phyloP scores from a whole-genome alignment of 2,797 vertebrate genomes.

The Falco columbarius region DNA sequence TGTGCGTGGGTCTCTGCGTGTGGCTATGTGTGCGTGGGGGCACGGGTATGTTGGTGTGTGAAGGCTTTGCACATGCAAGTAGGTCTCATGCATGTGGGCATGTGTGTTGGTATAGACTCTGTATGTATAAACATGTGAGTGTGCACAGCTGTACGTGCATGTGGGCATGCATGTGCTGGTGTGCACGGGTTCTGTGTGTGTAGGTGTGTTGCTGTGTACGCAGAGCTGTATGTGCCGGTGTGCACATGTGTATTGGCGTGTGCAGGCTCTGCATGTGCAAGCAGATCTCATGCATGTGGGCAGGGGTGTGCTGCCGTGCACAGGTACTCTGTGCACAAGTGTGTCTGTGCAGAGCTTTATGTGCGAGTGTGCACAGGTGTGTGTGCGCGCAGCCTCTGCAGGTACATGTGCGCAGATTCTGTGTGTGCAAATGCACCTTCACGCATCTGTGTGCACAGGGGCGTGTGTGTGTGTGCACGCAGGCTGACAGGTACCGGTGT shows the following conservation, averaged over 20 bases:
- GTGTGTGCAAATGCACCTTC: fast-evolving
- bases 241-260: background rate
- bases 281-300: background rate
- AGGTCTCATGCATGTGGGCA: background rate
- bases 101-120: fast-evolving
- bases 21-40: fast-evolving
- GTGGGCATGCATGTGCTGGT: background rate
- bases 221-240: background rate
- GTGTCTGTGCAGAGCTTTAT: background rate
- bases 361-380: background rate
- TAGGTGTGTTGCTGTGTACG: background rate
- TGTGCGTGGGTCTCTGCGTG: too few species aligned
- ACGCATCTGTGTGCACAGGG: fast-evolving
- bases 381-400: background rate
- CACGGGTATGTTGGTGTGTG: fast-evolving
- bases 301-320: background rate
- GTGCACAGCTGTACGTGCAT: fast-evolving
- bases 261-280: background rate
- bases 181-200: background rate
- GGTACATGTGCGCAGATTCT: fast-evolving
- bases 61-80: background rate
- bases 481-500: background rate
- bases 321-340: too few species aligned
- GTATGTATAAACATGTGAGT: fast-evolving
- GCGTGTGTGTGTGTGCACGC: too few species aligned